Conservation (phyloP, 2,888 invertebrate genomes). For the Taenaris catops region DNA sequence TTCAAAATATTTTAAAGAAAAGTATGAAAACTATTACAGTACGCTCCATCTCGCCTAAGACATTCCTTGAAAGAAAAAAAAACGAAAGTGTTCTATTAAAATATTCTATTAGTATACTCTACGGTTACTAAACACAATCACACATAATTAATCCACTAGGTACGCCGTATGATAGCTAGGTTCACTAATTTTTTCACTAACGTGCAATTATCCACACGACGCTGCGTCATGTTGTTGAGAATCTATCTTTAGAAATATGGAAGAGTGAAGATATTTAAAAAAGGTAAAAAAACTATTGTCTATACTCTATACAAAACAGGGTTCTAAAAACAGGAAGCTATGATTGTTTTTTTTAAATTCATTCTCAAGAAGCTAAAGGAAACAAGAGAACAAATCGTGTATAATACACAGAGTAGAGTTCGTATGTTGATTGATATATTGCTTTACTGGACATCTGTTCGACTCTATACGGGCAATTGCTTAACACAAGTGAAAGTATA, state of each 20-base stretch:
- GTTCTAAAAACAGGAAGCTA: constrained; percentile 31
- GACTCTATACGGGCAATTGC: constrained; percentile 32
- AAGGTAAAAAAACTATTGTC: constrained; percentile 41
- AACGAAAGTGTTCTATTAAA: constrained; percentile 29
- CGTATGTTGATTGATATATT: constrained; percentile 12
- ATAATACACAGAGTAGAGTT: constrained; percentile 25
- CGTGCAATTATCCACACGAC: constrained; percentile 61
- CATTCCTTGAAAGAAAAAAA: constrained; percentile 60
- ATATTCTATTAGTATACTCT: constrained; percentile 35
- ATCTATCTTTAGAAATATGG: constrained; percentile 63
- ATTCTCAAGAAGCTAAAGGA: constrained; percentile 30
- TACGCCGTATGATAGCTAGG: constrained; percentile 41
- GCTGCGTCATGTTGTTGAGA: constrained; percentile 32
- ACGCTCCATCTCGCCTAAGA: constrained; percentile 61
- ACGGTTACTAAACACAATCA: constrained; percentile 53
- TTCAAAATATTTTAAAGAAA: constrained; percentile 26
- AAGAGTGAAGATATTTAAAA: constrained; percentile 72
- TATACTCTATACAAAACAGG: constrained; percentile 29
- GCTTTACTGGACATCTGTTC: constrained; percentile 15
- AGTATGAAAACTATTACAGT: constrained; percentile 40
- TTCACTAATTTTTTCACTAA: constrained; percentile 49
- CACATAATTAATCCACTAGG: constrained; percentile 58
- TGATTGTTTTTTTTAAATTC: constrained; percentile 16
- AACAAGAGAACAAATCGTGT: constrained; percentile 23
- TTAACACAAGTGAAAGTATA: too few species aligned